These are phyloP conservation scores for Macaca nemestrina DNA, from an alignment of 2,113 vertebrate genomes.

Conservation along the genomic window DNA sequence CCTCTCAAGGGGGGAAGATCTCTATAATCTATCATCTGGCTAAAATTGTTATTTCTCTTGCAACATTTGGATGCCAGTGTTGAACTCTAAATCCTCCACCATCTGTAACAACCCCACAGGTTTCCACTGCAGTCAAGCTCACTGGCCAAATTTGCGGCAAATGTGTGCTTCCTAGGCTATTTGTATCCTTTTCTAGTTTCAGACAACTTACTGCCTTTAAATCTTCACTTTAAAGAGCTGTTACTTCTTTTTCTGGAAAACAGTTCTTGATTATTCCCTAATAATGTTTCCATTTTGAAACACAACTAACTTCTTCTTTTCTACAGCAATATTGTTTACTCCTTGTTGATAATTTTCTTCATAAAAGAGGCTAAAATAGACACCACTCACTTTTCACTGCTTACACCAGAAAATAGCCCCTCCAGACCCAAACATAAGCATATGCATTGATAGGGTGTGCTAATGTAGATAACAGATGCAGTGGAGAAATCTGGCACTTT, in stretches of 20 bases:
- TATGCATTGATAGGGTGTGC: neutral
- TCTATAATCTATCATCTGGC: neutral
- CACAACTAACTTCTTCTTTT: neutral
- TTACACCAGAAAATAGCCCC: neutral
- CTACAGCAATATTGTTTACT: neutral
- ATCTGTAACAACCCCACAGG: fast-evolving
- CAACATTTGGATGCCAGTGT: no score
- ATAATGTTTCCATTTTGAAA: neutral
- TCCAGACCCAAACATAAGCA: neutral
- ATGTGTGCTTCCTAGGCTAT: neutral
- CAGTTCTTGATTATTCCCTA: neutral
- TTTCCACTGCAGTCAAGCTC: neutral
- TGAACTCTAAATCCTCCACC: neutral
- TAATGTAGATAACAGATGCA: neutral
- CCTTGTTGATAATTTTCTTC: neutral
- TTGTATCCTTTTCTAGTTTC: neutral
- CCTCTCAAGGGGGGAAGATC: neutral
- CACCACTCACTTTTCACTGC: neutral
- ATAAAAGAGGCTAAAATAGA: neutral
- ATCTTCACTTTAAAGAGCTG: neutral
- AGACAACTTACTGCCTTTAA: neutral
- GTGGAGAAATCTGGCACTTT: neutral
- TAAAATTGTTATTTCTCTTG: neutral
- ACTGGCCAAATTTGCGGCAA: neutral
- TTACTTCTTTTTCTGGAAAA: neutral